Base-by-base conservation (phyloP, 2,113 vertebrate species). In the Pachyramphus minor region DNA sequence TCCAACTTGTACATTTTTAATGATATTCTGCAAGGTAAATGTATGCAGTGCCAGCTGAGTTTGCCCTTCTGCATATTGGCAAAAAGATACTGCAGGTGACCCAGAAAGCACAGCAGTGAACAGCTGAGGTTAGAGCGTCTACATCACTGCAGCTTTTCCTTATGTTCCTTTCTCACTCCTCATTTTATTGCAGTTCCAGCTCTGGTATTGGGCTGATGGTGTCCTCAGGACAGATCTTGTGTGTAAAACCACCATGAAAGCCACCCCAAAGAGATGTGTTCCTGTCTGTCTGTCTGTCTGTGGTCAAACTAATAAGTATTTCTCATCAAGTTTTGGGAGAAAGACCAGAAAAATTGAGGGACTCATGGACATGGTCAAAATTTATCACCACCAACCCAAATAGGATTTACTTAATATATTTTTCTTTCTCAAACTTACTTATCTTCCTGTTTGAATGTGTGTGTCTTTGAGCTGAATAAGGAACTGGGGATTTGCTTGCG, bases 1-100 rank as follows among this genome's bases (percentile, higher is more conserved):
- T 74, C 84, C 69, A 78, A 9, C 63, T 81, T 66, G 24, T 89
- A 35, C 89, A 82, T 95, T 93, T 91, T 95, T 79, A 88, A 91
- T 79, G 72, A 35, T 89, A 31, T 56, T 80, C 89, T 86, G 71
- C 60, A 90, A 78, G 68, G 50, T 87, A 87, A 87, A 89, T 6
- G 52, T 35, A 17, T 19, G 60, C 2, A 25, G 47, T 95, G 85
- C 80, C 85, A 79, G 71, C 50, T 76, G 82, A 93, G 55, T 64
- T 59, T 47, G 63, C 66, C 77, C 56, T 77, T 72, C 86, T 56
- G 62, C 21, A 4, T 41, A 17, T 27, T 71, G 73, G 64, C 72
- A 62, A 33, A 37, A 60, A 53, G 53, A 37, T 50, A 44, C 41
- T 77, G 47, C 79, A 60, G 79, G 44, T 94, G 82, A 95, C 69